These are phyloP conservation scores for Vultur gryphus DNA, from an alignment of 2,797 vertebrate genomes.

Conservation along the genomic window DNA sequence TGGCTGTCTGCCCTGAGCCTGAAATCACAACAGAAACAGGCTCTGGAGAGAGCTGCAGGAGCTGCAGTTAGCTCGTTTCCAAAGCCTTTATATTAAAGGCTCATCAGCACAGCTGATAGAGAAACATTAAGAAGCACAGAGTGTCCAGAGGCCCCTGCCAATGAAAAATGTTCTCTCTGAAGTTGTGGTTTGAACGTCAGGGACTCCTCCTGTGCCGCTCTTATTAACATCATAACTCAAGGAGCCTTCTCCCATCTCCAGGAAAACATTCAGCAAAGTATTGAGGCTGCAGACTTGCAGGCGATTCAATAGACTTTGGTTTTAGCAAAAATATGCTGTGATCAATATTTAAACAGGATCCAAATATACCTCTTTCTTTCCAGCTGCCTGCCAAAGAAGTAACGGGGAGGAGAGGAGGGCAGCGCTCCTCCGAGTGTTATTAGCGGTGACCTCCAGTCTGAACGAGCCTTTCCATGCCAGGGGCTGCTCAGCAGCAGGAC, in stretches of 20 bases:
- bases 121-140: background rate
- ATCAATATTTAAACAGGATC: conserved; percentile 77
- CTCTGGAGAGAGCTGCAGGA: background rate
- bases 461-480: background rate
- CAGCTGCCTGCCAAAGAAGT: conserved; percentile 53
- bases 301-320: conserved; percentile 64
- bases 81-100: background rate
- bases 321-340: conserved; percentile 56
- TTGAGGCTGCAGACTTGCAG: conserved; percentile 47
- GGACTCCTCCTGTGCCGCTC: conserved; percentile 28
- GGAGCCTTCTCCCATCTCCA: conserved; percentile 36
- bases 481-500: background rate
- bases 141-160: background rate
- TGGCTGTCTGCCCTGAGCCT: background rate
- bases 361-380: conserved; percentile 36
- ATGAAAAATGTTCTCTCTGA: conserved; percentile 27
- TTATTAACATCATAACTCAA: conserved; percentile 74
- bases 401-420: background rate
- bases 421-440: background rate
- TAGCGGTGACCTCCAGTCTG: background rate
- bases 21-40: background rate
- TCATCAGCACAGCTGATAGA: conserved; percentile 1
- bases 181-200: conserved; percentile 33
- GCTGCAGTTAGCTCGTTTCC: background rate
- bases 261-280: conserved; percentile 27